phyloP scores from a whole-genome alignment of 2,113 vertebrate genomes.

The Lepisosteus osseus region DNA sequence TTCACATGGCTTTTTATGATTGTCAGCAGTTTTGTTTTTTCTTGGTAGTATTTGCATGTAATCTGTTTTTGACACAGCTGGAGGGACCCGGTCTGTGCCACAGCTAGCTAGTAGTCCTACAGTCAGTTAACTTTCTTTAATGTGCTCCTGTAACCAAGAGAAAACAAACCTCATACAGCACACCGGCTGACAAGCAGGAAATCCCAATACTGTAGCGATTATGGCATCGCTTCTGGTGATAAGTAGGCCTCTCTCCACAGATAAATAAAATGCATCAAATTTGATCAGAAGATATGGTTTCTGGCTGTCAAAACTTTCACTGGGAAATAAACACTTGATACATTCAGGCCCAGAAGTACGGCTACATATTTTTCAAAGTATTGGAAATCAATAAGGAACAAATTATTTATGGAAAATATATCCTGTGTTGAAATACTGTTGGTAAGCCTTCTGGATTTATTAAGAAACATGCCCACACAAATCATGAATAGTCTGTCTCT shows the following conservation, averaged over 20 bases:
- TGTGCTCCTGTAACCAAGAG: too few relatives aligned
- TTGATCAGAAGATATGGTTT: conserved; percentile 70
- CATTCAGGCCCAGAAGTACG: conserved; percentile 66
- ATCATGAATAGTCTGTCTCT: conserved; percentile 57
- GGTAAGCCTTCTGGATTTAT: conserved; percentile 65
- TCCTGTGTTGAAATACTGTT: conserved; percentile 68
- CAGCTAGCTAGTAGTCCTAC: too few relatives aligned
- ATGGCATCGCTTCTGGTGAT: conserved; percentile 33
- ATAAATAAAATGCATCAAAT: conserved; percentile 54
- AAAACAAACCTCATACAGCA: too few relatives aligned
- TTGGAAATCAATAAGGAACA: conserved; percentile 71
- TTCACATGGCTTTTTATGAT: too few relatives aligned
- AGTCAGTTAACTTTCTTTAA: too few relatives aligned
- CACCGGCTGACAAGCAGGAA: too few relatives aligned
- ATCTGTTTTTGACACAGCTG: too few relatives aligned
- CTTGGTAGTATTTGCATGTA: too few relatives aligned
- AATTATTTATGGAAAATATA: conserved; percentile 81
- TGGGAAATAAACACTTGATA: conserved; percentile 59
- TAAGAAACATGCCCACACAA: conserved; percentile 61
- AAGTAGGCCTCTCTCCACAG: conserved; percentile 43
- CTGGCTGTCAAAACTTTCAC: conserved; percentile 72
- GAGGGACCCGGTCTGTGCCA: too few relatives aligned
- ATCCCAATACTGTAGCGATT: conserved; percentile 14
- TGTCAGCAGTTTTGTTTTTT: too few relatives aligned
- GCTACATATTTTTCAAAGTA: conserved; percentile 66